Evolutionary conservation across 2,797 vertebrate species (phyloP), one percentile per base, ranked within the genome.

Genomic region (Microtus obscurus): DNA sequence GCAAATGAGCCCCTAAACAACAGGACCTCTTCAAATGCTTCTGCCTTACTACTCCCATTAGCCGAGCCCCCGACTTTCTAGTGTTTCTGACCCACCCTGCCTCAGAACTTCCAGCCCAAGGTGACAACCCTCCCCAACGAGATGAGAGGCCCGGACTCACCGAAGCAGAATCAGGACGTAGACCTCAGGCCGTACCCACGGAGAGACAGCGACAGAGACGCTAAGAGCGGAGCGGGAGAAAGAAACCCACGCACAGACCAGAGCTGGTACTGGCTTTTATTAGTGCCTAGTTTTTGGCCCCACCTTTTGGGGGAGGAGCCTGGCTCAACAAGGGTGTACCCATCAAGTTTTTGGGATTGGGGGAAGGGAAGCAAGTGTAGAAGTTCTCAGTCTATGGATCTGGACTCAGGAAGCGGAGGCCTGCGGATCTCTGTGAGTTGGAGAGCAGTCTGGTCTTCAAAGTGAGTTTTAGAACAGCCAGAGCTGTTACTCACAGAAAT

Each of bases 131-230:
- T 48, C 3, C 73, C 7, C 63, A 34, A 13, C 0, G 6, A 1
- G 4, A 40, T 8, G 59, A 17, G 65, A 27, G 0, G 25, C 5
- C 0, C 10, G 51, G 29, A 95, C 93, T 97, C 40, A 92, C 93
- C 87, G n/a, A 1, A 1, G 27, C 13, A 6, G 67, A 31, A 71
- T 23, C 27, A 16, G 29, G 0, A 1, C 7, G 51, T 25, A 9
- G 21, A 51, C 2, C 56, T 19, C 34, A 6, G 34, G 25, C 1
- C 0, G 6, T 8, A 27, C 6, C 17, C 8, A 4, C 29, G 0
- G 51, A 12, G 48, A 13, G 13, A 51, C 48, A 3, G 48, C 12
- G 65, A 27, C 12, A 29, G 29, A 40, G 2, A 34, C 1, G 19
- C 7, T 8, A 9, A 4, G 59, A 25, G 9, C 17, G 67, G 53